Evolutionary conservation across 1,140 invertebrate genomes (phyloP), one percentile per base, ranked within the genome.

Genomic region (Ostrea denselamellosa): DNA sequence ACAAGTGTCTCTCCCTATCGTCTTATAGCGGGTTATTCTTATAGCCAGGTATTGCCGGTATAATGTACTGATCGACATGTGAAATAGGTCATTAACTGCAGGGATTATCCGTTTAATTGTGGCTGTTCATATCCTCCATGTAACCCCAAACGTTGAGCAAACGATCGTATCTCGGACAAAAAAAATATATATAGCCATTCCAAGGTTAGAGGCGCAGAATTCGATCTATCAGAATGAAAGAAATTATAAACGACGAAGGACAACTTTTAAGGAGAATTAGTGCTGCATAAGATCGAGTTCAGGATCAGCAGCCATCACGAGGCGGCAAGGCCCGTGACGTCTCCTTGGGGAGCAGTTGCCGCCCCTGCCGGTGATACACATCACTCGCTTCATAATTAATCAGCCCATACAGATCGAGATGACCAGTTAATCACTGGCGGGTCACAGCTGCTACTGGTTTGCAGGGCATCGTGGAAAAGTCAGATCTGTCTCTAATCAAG

Each of bases 41-140:
- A 77, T 77, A 77, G 68, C 9, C 25, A 77, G 68, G 68, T 77
- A 77, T 77, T 25, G 28, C 19, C 25, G 28, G 68, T 77, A 77
- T 77, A 77, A 77, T 34, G 68, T 77, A 77, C 68, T 77, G 68
- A 77, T 77, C 68, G 68, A 77, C 25, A 28, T 34, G 68, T 77
- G 25, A 77, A 77, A 77, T 77, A 25, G 68, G 25, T 77, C 68
- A 77, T 77, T 77, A 77, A 25, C 22, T 77, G 14, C 25, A 28
- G 4, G 68, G 68, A 77, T 77, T 77, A 77, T 77, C 68, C 68
- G 12, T 17, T 44, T 62, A 12, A 62, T 62, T 62, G 58, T 62
- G 14, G 58, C 58, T 17, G 58, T 17, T 17, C 14, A 14, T 62
- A 62, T 62, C 58, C 58, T 77, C 25, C 28, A 14, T 4, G 25